These are phyloP conservation scores for Oenanthe melanoleuca DNA, from an alignment of 2,113 vertebrate species.

Conservation along the genomic window DNA sequence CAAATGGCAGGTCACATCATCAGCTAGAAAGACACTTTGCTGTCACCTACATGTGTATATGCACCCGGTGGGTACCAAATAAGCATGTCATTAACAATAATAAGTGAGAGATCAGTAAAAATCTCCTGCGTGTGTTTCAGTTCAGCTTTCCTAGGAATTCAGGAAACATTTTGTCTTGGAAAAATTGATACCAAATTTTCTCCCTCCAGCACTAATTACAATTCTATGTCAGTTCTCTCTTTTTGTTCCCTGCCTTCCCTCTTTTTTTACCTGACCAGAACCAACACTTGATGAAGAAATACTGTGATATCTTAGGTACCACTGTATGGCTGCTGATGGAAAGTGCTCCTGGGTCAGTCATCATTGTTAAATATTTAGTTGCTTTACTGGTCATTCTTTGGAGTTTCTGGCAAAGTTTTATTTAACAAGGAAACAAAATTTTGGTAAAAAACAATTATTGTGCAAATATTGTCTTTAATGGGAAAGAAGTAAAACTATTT, in stretches of 20 bases:
- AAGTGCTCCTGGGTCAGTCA: not conserved
- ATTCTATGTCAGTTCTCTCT: not conserved
- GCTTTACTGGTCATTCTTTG: not conserved
- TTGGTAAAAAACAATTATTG: not conserved
- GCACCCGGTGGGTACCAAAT: not conserved
- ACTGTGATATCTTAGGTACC: not conserved
- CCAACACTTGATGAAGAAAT: not conserved
- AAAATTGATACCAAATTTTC: not conserved
- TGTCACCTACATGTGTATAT: not conserved
- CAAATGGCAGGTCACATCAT: not conserved
- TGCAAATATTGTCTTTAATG: not conserved
- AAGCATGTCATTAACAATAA: not conserved
- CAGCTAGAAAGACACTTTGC: not conserved
- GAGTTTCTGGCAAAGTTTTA: not conserved
- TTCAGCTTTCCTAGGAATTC: not conserved
- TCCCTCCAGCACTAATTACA: not conserved
- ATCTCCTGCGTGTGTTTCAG: not conserved
- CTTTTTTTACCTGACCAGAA: not conserved
- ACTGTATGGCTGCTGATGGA: not conserved
- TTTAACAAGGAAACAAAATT: not conserved
- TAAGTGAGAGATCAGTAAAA: not conserved
- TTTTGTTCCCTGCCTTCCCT: fast-evolving
- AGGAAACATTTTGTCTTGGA: not conserved
- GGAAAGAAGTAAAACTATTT: not conserved
- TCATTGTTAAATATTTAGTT: not conserved